These are phyloP conservation scores for Esperia sulphurella DNA, from an alignment of 2,888 invertebrate species.

Conservation along the genomic window DNA sequence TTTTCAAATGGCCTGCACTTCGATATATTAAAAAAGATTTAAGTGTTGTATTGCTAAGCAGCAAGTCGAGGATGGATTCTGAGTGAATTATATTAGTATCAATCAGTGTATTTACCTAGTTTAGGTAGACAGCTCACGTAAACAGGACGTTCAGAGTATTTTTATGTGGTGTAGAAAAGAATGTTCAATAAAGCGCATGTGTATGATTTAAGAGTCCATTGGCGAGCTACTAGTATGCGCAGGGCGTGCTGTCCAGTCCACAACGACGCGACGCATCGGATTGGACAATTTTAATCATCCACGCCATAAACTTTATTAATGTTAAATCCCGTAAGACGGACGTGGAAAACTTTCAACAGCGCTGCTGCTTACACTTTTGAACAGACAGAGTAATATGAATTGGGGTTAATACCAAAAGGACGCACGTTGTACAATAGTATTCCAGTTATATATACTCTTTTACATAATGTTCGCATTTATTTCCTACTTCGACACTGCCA, in stretches of 20 bases:
- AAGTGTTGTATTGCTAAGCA: slow-evolving; percentile 1
- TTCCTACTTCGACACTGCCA: too few species aligned
- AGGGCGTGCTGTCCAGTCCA: slow-evolving; percentile 15
- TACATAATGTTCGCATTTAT: too few species aligned
- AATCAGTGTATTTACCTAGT: background rate
- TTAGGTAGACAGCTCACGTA: too few species aligned
- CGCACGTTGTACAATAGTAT: too few species aligned
- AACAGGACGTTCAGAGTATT: too few species aligned
- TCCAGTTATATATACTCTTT: too few species aligned
- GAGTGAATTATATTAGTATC: slow-evolving; percentile 5
- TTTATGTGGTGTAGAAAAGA: slow-evolving; percentile 17
- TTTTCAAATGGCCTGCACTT: slow-evolving; percentile 43
- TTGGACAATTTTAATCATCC: slow-evolving; percentile 34
- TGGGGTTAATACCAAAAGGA: too few species aligned
- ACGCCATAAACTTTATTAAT: slow-evolving; percentile 26
- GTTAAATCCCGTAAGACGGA: slow-evolving; percentile 6
- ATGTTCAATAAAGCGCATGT: slow-evolving; percentile 27
- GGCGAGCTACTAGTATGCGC: slow-evolving; percentile 24
- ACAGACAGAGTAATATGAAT: too few species aligned
- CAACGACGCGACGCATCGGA: slow-evolving; percentile 17
- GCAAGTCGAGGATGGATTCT: background rate
- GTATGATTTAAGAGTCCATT: slow-evolving; percentile 24
- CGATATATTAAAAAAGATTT: slow-evolving; percentile 26
- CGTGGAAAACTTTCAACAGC: slow-evolving; percentile 5
- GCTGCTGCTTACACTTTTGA: background rate